These are phyloP conservation scores for Pollenia griseotomentosa DNA, from an alignment of 2,888 invertebrate species.

Conservation along the genomic window DNA sequence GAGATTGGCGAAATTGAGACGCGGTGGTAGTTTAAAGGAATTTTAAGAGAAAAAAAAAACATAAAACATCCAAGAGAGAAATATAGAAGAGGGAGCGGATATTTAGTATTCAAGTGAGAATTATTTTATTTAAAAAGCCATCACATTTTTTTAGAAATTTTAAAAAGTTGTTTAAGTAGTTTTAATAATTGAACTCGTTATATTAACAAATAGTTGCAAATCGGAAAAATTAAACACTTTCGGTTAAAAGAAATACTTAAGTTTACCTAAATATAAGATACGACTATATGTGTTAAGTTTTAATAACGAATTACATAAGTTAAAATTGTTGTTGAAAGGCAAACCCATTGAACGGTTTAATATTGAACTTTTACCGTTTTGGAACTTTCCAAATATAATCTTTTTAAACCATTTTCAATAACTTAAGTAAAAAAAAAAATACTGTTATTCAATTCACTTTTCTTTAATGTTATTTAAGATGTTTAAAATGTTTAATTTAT, in stretches of 20 bases:
- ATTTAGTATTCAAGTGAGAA: conserved; percentile 12
- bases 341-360: not conserved
- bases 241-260: conserved; percentile 16
- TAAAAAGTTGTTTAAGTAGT: conserved; percentile 18
- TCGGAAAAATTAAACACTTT: not conserved
- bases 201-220: conserved; percentile 8
- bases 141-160: not conserved
- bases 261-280: conserved; percentile 36
- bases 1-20: conserved; percentile 80
- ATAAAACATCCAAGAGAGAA: too few relatives aligned
- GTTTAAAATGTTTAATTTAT: conserved; percentile 12
- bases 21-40: conserved; percentile 81
- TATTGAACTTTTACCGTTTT: not conserved
- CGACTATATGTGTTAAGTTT: conserved; percentile 14
- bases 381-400: not conserved
- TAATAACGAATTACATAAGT: conserved; percentile 17
- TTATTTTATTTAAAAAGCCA: conserved; percentile 10
- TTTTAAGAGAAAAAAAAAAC: conserved; percentile 74
- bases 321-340: not conserved
- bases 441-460: not conserved
- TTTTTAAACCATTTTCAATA: not conserved
- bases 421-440: not conserved
- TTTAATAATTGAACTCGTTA: conserved; percentile 1
- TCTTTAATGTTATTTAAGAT: not conserved
- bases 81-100: not conserved